Evolutionary conservation across 1,140 invertebrate genomes (phyloP), one percentile per base, ranked within the genome.

Genomic region (Sinella curviseta): DNA sequence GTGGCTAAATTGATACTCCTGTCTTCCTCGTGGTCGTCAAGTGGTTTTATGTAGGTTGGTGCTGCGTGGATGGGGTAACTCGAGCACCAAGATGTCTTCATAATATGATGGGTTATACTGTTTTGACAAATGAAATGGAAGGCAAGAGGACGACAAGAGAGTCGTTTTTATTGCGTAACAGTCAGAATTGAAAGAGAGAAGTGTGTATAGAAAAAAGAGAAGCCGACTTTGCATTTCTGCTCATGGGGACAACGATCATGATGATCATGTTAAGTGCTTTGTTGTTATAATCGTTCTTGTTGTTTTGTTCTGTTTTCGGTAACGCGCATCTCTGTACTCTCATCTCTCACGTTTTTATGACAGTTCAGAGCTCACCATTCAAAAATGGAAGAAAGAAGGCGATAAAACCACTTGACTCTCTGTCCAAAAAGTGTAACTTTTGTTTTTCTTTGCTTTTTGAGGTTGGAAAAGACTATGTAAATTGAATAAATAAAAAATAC

Each of bases 361-460:
- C 24, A 16, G 57, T 30, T 33, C 12, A n/a, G 30, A 30, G 8
- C 4, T 33, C 31, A 30, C 31, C 8, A 3, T 70, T 70, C 65
- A 70, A 70, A 70, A 70, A 70, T 70, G 65, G 65, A 70, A 70
- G 14, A 70, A 33, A 70, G 26, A 24, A 70, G 4, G 24, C 39
- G 39, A 8, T 12, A 48, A 48, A 48, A 48, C 39, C 39, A 20
- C 39, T 48, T 48, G 20, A 48, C 39, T 48, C 20, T 48, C 39
- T n/a, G n/a, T n/a, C n/a, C n/a, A n/a, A n/a, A n/a, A n/a, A n/a
- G n/a, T n/a, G n/a, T n/a, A n/a, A n/a, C n/a, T n/a, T n/a, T n/a
- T n/a, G n/a, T n/a, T n/a, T n/a, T n/a, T n/a, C n/a, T n/a, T n/a
- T n/a, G n/a, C n/a, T n/a, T n/a, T n/a, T n/a, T n/a, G n/a, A n/a